Conservation (phyloP, 1,140 invertebrate genomes). For the Euglossa dilemma region DNA sequence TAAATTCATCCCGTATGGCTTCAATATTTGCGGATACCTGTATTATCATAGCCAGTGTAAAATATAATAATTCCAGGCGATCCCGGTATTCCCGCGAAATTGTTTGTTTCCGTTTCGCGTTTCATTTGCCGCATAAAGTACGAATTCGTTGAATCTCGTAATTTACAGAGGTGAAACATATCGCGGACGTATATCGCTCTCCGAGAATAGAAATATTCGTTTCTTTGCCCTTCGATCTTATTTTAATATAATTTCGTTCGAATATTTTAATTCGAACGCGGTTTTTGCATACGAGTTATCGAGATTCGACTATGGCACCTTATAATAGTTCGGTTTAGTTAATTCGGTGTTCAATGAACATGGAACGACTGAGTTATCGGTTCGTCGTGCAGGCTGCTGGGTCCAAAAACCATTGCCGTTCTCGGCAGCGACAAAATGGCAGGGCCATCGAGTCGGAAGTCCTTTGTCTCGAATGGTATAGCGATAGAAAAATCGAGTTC, state of each 20-base stretch:
- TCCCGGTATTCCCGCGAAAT: neutral
- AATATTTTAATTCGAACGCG: no score
- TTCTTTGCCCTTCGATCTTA: no score
- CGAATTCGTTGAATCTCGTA: neutral
- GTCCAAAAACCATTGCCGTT: neutral
- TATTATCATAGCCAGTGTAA: neutral
- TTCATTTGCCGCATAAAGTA: neutral
- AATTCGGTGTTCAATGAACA: no score
- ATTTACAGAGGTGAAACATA: no score
- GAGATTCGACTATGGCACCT: no score
- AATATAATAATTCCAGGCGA: neutral
- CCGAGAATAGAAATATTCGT: no score
- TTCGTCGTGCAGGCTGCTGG: neutral
- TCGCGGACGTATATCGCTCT: no score
- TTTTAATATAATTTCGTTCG: no score
- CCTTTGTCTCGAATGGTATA: neutral
- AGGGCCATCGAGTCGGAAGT: neutral
- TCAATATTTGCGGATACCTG: neutral
- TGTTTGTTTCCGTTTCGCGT: neutral
- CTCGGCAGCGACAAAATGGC: neutral
- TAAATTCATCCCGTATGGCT: neutral
- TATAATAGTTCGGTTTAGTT: no score
- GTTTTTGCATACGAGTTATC: no score
- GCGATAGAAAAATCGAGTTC: slow-evolving; percentile 51
- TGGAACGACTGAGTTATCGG: neutral